A percentile compares a stretch with the other conserved stretches of the same genome.
Conservation (phyloP, 2,113 vertebrate species). For the Bucco capensis region DNA sequence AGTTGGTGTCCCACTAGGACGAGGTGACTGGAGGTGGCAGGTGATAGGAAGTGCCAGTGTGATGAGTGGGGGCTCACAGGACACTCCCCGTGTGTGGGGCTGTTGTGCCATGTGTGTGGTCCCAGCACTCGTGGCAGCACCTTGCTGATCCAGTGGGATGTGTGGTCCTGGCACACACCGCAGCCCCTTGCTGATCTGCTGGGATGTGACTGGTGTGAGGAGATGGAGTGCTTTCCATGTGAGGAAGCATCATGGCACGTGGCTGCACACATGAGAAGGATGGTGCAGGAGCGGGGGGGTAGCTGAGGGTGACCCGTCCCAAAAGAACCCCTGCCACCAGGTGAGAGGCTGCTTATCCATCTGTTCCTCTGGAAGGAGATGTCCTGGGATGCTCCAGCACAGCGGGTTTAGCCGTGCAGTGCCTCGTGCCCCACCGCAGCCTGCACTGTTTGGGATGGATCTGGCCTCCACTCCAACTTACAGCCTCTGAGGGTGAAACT, state of each 20-base stretch:
- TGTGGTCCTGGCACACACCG: neutral
- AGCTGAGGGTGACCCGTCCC: neutral
- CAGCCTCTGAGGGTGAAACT: neutral
- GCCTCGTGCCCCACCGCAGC: neutral
- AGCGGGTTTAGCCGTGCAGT: rapidly evolving
- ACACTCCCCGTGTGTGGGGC: rapidly evolving
- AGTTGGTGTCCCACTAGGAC: rapidly evolving
- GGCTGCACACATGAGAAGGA: neutral
- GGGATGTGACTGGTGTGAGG: neutral
- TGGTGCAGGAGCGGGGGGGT: rapidly evolving
- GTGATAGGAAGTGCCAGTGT: neutral
- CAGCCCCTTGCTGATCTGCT: neutral
- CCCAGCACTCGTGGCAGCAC: neutral
- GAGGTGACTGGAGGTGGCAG: neutral
- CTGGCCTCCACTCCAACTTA: rapidly evolving
- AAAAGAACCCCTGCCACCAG: neutral
- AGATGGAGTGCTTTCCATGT: neutral
- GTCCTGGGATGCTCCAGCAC: rapidly evolving
- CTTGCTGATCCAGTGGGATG: neutral
- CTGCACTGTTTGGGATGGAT: neutral
- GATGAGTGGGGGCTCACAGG: rapidly evolving
- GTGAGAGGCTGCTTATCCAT: neutral
- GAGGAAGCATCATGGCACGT: neutral
- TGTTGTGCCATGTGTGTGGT: neutral
- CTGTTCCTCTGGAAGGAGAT: neutral